Percentiles rank a stretch among this genome's conserved stretches.
phyloP scores from a whole-genome alignment of 2,113 vertebrate genomes.

The Pygoscelis adeliae region DNA sequence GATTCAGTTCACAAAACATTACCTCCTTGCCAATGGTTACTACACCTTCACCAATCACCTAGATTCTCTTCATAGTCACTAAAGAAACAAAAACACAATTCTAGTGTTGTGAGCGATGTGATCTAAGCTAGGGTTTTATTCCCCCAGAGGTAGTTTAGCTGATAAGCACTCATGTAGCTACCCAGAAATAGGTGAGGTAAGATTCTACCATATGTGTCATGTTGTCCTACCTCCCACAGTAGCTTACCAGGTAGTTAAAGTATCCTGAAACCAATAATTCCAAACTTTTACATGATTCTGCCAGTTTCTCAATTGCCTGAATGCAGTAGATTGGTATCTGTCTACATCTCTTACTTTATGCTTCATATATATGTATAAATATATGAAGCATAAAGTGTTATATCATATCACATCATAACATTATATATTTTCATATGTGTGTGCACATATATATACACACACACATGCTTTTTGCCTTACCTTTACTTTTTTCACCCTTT shows the following conservation, averaged over 20 bases:
- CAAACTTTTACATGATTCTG: not conserved
- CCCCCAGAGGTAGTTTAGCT: not conserved
- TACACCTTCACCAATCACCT: not conserved
- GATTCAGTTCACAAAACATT: not conserved
- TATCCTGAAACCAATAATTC: not conserved
- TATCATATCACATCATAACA: no score
- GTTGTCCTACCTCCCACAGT: not conserved
- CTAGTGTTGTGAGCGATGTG: not conserved
- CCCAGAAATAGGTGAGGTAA: not conserved
- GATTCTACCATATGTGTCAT: not conserved
- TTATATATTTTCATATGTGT: not conserved
- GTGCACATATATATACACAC: accelerated
- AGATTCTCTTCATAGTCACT: not conserved
- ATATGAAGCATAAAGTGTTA: not conserved
- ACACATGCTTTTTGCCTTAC: not conserved
- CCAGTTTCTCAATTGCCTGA: not conserved
- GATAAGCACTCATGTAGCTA: not conserved
- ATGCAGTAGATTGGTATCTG: not conserved
- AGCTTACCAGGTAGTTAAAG: not conserved
- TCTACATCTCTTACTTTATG: not conserved
- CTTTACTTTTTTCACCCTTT: not conserved
- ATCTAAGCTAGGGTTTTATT: not conserved
- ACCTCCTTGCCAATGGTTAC: not conserved
- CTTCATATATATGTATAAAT: not conserved
- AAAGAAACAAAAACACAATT: not conserved